Evolutionary conservation across 2,113 vertebrate species (phyloP).

Genomic region (Pteronura brasiliensis): DNA sequence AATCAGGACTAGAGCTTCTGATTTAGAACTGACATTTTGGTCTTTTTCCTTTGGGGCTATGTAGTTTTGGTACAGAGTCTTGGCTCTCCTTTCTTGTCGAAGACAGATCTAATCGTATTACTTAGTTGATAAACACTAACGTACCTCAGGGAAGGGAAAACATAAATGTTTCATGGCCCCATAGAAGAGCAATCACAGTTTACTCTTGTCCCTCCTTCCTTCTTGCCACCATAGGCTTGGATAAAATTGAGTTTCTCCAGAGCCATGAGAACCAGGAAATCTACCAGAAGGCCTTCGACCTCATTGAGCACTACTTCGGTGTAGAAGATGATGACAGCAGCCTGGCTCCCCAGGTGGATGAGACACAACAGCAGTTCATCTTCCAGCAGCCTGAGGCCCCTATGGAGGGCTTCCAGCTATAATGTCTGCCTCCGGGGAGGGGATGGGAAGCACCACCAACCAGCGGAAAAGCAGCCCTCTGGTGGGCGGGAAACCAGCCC

Average conservation of each 20-base stretch:
- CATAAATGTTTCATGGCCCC: background rate
- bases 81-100: background rate
- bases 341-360: constrained; percentile 94
- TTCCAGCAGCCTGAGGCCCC: constrained; percentile 97
- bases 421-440: constrained; percentile 77
- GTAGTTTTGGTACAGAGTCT: background rate
- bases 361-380: constrained; percentile 97
- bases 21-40: background rate
- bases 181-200: background rate
- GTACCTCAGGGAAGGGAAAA: background rate
- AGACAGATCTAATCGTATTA: background rate
- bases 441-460: constrained; percentile 74
- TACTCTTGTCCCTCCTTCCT: background rate
- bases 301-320: constrained; percentile 98
- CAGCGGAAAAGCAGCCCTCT: constrained; percentile 70
- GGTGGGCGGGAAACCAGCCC: constrained; percentile 47
- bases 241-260: constrained; percentile 99
- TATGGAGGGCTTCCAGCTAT: constrained; percentile 99
- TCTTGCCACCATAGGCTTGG: constrained; percentile 86
- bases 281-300: constrained; percentile 98
- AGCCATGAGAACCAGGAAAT: constrained; percentile 99
- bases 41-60: constrained; percentile 18
- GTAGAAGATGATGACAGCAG: constrained; percentile 93
- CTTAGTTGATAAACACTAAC: constrained; percentile 18
- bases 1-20: background rate